phyloP scores from a whole-genome alignment of 2,888 invertebrate genomes.

The Gibbula magus region DNA sequence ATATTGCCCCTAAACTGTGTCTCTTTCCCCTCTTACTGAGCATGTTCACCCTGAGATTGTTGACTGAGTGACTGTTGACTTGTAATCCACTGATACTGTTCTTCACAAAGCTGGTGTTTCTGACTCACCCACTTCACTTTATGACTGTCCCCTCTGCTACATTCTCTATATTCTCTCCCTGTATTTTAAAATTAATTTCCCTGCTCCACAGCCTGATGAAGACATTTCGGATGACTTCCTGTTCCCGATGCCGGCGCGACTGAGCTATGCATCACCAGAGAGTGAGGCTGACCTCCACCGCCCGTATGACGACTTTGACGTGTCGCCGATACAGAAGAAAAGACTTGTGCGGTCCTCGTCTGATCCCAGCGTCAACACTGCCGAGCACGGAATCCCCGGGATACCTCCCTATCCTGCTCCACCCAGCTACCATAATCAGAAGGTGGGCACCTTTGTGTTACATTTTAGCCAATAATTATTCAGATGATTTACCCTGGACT shows the following conservation, averaged over 20 bases:
- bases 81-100: no score
- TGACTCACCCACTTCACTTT: no score
- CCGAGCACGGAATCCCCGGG: constrained; percentile 81
- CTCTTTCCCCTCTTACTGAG: no score
- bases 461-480: no score
- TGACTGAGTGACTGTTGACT: no score
- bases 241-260: constrained; percentile 95
- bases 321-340: constrained; percentile 60
- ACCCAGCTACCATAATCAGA: constrained; percentile 82
- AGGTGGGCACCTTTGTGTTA: constrained; percentile 24
- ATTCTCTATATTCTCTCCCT: no score
- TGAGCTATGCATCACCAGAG: constrained; percentile 95
- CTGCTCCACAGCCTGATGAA: constrained; percentile 87
- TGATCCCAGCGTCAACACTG: constrained; percentile 95
- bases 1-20: no score
- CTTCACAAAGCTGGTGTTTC: no score
- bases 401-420: constrained; percentile 78
- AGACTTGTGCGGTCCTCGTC: constrained; percentile 87
- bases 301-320: constrained; percentile 66
- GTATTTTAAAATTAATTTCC: no score
- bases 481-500: no score
- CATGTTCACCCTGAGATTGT: no score
- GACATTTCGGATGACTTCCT: constrained; percentile 98
- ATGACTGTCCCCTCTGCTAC: no score
- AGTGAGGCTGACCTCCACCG: constrained; percentile 86